Percentiles rank a stretch among this genome's conserved stretches.
phyloP scores from a whole-genome alignment of 2,113 vertebrate species.

The Limnothrissa miodon region DNA sequence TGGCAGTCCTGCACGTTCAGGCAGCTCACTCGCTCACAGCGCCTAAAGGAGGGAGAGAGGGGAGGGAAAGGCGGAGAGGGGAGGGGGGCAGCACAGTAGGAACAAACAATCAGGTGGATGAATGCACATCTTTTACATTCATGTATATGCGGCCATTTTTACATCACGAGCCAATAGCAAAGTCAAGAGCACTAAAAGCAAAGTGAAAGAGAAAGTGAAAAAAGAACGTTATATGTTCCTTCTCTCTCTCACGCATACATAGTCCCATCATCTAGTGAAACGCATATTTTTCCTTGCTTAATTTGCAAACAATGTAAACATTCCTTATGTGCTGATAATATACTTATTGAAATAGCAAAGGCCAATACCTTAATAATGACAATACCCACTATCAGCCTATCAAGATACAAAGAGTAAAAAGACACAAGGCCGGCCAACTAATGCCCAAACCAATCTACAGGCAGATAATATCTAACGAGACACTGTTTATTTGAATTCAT shows the following conservation, averaged over 20 bases:
- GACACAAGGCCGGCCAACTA: background rate
- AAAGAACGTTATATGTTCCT: background rate
- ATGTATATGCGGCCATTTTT: background rate
- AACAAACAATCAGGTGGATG: background rate
- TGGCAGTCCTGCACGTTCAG: constrained; percentile 83
- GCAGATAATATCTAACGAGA: background rate
- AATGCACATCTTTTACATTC: background rate
- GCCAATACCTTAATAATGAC: background rate
- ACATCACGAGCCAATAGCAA: background rate
- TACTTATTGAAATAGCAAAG: background rate
- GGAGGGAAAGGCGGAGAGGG: constrained; percentile 24
- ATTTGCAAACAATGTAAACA: background rate
- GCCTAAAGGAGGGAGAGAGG: constrained; percentile 62
- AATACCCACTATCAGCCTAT: background rate
- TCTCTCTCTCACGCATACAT: background rate
- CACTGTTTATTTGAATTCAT: too few relatives aligned
- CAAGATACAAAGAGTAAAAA: background rate
- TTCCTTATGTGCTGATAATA: background rate
- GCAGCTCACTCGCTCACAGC: constrained; percentile 83
- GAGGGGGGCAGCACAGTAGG: background rate
- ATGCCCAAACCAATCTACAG: background rate
- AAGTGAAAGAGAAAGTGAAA: background rate
- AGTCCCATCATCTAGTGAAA: background rate
- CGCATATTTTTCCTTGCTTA: background rate
- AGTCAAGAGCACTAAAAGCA: background rate